Conservation (phyloP, 2,113 vertebrate species). For the Leptobrachium leishanense region DNA sequence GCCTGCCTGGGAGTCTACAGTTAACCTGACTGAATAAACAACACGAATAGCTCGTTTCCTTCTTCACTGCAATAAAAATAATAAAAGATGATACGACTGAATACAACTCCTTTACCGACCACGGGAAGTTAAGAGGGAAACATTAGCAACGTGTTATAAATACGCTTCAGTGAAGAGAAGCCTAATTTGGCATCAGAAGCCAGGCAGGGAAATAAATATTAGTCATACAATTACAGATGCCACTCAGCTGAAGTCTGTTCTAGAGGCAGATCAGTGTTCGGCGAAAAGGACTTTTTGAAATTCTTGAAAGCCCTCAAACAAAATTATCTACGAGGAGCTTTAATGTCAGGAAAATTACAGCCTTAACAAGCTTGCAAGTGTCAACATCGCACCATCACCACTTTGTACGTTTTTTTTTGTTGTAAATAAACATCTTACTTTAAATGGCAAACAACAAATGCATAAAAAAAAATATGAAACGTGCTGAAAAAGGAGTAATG, state of each 20-base stretch:
- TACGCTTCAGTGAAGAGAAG: background rate
- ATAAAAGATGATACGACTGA: too few relatives aligned
- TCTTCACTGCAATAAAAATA: too few relatives aligned
- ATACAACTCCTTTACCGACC: too few relatives aligned
- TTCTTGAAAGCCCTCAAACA: slow-evolving; percentile 3
- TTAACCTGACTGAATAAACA: too few relatives aligned
- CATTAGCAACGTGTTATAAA: background rate
- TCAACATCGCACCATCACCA: slow-evolving; percentile 29
- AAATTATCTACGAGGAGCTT: background rate
- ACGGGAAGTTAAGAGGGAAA: too few relatives aligned
- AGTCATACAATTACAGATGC: background rate
- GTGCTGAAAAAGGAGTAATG: background rate
- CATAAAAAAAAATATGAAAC: background rate
- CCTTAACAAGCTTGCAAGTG: slow-evolving; percentile 18
- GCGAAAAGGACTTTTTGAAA: background rate
- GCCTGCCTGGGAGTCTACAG: too few relatives aligned
- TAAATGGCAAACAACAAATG: background rate
- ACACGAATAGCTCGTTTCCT: too few relatives aligned
- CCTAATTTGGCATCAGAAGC: background rate
- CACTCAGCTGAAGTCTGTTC: background rate
- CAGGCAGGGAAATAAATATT: background rate
- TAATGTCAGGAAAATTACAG: slow-evolving; percentile 16
- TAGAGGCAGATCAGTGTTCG: background rate
- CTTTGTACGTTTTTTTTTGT: too few relatives aligned
- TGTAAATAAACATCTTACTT: background rate